Conservation (phyloP, 2,797 vertebrate genomes). For the Gallinago stenura region DNA sequence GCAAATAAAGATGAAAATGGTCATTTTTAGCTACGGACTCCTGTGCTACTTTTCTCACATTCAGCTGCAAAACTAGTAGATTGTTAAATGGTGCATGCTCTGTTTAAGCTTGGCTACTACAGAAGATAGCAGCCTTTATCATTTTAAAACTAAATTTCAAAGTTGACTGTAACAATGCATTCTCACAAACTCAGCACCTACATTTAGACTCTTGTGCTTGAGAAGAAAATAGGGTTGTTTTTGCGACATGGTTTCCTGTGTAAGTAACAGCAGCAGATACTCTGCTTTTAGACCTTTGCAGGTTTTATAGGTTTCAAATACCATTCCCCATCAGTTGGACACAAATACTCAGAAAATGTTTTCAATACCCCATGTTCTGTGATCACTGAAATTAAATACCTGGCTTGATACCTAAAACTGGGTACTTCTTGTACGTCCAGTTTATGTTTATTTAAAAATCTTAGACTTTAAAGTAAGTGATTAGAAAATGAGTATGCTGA, state of each 20-base stretch:
- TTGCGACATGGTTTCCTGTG: not conserved
- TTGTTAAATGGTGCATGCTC: not conserved
- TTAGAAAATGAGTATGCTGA: not conserved
- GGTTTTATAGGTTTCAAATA: not conserved
- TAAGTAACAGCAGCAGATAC: not conserved
- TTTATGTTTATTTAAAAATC: not conserved
- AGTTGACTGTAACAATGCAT: not conserved
- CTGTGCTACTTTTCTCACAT: not conserved
- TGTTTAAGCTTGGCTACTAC: not conserved
- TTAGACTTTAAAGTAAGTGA: not conserved
- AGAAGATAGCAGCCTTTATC: not conserved
- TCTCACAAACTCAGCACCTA: not conserved
- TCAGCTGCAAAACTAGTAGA: not conserved
- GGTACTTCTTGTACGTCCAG: not conserved
- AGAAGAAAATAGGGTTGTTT: not conserved
- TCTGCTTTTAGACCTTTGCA: not conserved
- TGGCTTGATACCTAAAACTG: accelerated
- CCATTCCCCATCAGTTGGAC: not conserved
- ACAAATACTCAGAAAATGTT: not conserved
- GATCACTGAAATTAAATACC: not conserved
- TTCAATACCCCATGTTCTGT: not conserved
- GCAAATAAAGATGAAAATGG: not conserved
- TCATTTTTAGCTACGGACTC: not conserved
- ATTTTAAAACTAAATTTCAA: not conserved
- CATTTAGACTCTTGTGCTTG: not conserved